phyloP scores from a whole-genome alignment of 1,140 invertebrate genomes.

The Muscidifurax raptorellus region DNA sequence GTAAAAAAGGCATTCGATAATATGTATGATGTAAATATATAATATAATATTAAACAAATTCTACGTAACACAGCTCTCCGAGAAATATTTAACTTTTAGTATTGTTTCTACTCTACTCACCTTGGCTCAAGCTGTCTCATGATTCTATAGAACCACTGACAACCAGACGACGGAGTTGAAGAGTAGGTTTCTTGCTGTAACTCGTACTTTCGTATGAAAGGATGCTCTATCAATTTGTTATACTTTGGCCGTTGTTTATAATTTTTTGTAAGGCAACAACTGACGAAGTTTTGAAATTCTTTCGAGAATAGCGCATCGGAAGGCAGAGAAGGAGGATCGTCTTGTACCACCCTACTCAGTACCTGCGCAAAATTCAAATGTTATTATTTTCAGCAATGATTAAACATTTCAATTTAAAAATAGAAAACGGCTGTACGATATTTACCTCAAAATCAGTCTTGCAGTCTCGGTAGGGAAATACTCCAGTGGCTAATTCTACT shows the following conservation, averaged over 20 bases:
- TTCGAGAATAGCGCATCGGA: slow-evolving; percentile 82
- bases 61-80: slow-evolving; percentile 49
- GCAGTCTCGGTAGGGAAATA: slow-evolving; percentile 95
- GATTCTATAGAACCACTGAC: slow-evolving; percentile 70
- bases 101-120: slow-evolving; percentile 57
- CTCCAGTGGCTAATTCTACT: slow-evolving; percentile 92
- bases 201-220: slow-evolving; percentile 91
- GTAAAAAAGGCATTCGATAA: slow-evolving; percentile 36
- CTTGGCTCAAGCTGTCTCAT: slow-evolving; percentile 72
- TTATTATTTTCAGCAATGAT: not conserved
- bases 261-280: slow-evolving; percentile 93
- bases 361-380: slow-evolving; percentile 77
- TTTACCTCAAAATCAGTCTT: slow-evolving; percentile 97
- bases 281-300: slow-evolving; percentile 71
- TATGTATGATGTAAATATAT: slow-evolving; percentile 31
- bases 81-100: slow-evolving; percentile 16
- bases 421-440: not conserved
- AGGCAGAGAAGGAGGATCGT: slow-evolving; percentile 90
- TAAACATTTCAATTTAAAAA: not conserved
- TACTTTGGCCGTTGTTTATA: slow-evolving; percentile 96
- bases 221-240: slow-evolving; percentile 90
- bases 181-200: slow-evolving; percentile 64
- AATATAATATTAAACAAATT: slow-evolving; percentile 36
- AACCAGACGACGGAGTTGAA: slow-evolving; percentile 64
- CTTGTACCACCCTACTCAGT: slow-evolving; percentile 87